phyloP scores from a whole-genome alignment of 1,140 invertebrate genomes.

The Trinorchestia longiramus region DNA sequence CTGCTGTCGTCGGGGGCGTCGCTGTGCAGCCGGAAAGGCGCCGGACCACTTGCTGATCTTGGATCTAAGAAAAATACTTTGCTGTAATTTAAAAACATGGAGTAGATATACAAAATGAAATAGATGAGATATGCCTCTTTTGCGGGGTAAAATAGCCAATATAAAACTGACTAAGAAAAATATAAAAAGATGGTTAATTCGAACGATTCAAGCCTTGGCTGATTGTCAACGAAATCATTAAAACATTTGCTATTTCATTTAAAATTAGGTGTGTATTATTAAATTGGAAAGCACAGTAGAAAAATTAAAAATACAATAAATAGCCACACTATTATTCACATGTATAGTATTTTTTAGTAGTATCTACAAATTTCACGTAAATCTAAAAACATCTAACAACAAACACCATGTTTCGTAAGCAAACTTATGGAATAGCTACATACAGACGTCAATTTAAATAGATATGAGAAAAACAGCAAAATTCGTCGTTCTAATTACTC shows the following conservation, averaged over 20 bases:
- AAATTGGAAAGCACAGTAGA: neutral
- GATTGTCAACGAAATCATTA: neutral
- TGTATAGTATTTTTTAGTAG: too few species aligned
- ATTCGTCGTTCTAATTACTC: too few species aligned
- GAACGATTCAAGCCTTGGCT: neutral
- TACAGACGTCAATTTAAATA: too few species aligned
- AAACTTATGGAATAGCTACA: too few species aligned
- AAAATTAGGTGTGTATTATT: neutral
- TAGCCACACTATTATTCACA: neutral
- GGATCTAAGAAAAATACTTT: neutral
- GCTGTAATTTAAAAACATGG: neutral
- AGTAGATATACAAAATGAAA: neutral
- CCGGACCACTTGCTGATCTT: constrained; percentile 58
- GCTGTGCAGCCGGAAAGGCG: constrained; percentile 65
- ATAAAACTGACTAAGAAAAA: neutral
- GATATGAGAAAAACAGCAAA: too few species aligned
- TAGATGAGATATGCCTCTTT: neutral
- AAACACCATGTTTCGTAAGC: too few species aligned
- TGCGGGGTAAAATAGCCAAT: neutral
- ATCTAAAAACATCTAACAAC: too few species aligned
- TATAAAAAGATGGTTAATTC: neutral
- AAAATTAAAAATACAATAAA: neutral
- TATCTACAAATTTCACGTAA: too few species aligned
- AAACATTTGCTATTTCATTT: neutral
- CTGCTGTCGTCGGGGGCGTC: constrained; percentile 57